phyloP scores from a whole-genome alignment of 2,888 invertebrate species.

The Meiosimyza decipiens region DNA sequence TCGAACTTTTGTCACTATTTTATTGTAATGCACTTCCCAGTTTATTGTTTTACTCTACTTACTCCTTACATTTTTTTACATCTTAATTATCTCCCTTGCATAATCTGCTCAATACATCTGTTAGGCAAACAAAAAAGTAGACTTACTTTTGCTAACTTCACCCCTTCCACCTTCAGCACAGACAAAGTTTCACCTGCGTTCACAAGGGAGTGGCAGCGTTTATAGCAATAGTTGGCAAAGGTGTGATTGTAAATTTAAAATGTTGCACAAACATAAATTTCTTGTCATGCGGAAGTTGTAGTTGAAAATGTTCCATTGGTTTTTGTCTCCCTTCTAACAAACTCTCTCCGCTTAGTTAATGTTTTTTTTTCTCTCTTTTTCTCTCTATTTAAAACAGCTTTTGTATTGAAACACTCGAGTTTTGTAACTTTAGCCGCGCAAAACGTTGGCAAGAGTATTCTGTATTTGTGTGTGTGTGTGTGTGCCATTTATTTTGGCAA shows the following conservation, averaged over 20 bases:
- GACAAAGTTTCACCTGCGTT: no score
- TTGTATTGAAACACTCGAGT: conserved; percentile 34
- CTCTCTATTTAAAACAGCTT: conserved; percentile 12
- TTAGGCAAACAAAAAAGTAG: neutral
- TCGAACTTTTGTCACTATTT: no score
- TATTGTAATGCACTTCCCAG: no score
- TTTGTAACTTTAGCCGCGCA: conserved; percentile 19
- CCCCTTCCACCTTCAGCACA: neutral
- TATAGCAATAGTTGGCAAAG: conserved; percentile 32
- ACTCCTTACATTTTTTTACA: neutral
- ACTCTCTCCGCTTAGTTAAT: neutral
- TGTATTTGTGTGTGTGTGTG: conserved; percentile 24
- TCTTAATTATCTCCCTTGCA: conserved; percentile 15
- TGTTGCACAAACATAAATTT: conserved; percentile 62
- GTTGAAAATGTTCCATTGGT: conserved; percentile 13
- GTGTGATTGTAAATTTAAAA: conserved; percentile 62
- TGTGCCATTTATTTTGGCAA: conserved; percentile 38
- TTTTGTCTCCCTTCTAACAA: conserved; percentile 5
- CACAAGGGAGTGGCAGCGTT: conserved; percentile 31
- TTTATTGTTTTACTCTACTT: no score
- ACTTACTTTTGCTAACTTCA: neutral
- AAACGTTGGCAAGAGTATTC: conserved; percentile 11
- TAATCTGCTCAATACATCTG: conserved; percentile 20
- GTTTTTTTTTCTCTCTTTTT: neutral
- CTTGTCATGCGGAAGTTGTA: conserved; percentile 52